Conservation (phyloP, 2,113 vertebrate genomes). For the Corythoichthys intestinalis region DNA sequence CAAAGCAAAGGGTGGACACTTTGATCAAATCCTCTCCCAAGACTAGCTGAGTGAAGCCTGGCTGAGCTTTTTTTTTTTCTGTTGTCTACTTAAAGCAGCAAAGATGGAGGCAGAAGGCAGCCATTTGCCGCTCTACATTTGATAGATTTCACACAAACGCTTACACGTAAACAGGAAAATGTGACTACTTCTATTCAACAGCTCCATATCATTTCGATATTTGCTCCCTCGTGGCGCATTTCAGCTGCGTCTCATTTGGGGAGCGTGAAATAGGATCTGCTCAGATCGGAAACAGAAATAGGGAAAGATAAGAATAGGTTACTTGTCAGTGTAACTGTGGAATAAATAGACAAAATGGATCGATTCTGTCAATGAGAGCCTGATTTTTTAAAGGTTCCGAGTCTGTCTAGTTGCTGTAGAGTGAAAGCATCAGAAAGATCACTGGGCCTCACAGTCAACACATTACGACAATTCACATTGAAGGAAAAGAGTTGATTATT, state of each 20-base stretch:
- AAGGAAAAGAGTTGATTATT: too few relatives aligned
- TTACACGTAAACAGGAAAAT: slow-evolving; percentile 34
- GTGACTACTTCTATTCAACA: neutral
- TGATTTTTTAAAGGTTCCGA: too few relatives aligned
- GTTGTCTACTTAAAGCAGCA: slow-evolving; percentile 24
- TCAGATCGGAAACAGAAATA: neutral
- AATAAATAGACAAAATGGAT: neutral
- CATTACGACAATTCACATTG: too few relatives aligned
- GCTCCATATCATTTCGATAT: neutral
- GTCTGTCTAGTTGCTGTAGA: too few relatives aligned
- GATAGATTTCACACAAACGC: slow-evolving; percentile 58
- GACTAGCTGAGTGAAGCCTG: slow-evolving; percentile 8
- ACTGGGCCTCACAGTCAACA: too few relatives aligned
- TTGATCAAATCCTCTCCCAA: slow-evolving; percentile 17
- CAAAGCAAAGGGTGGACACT: slow-evolving; percentile 26
- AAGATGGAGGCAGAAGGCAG: slow-evolving; percentile 28
- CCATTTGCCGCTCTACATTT: slow-evolving; percentile 36
- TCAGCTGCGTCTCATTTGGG: neutral
- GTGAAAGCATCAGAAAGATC: too few relatives aligned
- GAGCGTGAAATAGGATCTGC: neutral
- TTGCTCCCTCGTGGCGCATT: neutral
- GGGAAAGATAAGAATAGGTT: neutral
- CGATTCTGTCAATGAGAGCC: neutral
- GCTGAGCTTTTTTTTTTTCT: neutral
- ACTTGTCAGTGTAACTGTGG: neutral